Base-by-base conservation (phyloP, 2,888 invertebrate species). In the Clivina fossor region DNA sequence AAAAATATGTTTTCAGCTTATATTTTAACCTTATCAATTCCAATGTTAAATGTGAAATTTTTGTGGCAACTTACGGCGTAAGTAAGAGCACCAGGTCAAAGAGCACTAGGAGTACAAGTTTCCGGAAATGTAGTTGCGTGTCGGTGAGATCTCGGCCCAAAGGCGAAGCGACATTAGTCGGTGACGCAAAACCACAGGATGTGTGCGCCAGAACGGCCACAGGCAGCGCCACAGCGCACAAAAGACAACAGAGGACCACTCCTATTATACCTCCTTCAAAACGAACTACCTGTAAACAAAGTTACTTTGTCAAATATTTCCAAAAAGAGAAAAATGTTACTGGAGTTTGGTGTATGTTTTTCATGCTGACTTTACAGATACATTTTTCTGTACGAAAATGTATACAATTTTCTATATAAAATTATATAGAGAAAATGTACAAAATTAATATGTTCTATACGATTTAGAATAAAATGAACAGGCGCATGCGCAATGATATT, bases 251-350 rank as follows among this genome's bases (percentile, higher is more conserved):
- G 59, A 81, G 78, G 67, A 86, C 77, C 63, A 83, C 75, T 11
- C 77, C 79, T 57, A 88, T 76, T 68, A 87, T 85, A 32, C 83
- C 83, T 9, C 83, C 83, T 69, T 88, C 87, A 67, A 86, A 77
- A 74, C 82, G 83, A 65, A 87, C 77, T 43, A 85, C 82, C 88
- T 88, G 76, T 38, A 32, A 76, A 78, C 62, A 43, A 60, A 60
- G 4, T n/a, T n/a, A n/a, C n/a, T n/a, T n/a, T n/a, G n/a, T n/a
- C n/a, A n/a, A n/a, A n/a, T n/a, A n/a, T n/a, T n/a, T n/a, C n/a
- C n/a, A n/a, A n/a, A n/a, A n/a, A n/a, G n/a, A n/a, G n/a, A n/a
- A n/a, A n/a, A n/a, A n/a, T n/a, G n/a, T n/a, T n/a, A n/a, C n/a
- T n/a, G n/a, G n/a, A n/a, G n/a, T n/a, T n/a, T n/a, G n/a, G n/a